Conservation (phyloP, 2,113 vertebrate genomes). For the Anseranas semipalmata region DNA sequence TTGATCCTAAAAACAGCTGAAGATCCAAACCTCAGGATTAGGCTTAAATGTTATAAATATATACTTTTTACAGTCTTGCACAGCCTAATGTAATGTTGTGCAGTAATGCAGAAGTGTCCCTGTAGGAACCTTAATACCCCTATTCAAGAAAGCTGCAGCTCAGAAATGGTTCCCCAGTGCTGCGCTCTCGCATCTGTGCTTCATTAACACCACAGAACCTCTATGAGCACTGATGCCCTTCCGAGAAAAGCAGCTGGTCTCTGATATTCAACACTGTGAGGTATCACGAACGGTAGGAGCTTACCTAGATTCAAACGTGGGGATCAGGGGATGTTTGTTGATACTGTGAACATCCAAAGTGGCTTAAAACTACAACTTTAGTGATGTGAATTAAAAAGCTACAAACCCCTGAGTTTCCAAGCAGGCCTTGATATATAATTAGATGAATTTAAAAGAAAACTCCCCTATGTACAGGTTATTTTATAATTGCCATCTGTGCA, state of each 20-base stretch:
- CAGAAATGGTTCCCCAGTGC: neutral
- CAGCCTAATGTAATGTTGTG: neutral
- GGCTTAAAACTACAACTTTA: neutral
- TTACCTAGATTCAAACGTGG: neutral
- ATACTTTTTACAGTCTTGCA: neutral
- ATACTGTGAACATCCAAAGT: neutral
- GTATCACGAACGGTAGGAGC: neutral
- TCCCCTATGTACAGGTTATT: neutral
- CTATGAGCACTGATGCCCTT: neutral
- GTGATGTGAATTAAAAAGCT: neutral
- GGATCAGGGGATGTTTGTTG: neutral
- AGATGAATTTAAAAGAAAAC: neutral
- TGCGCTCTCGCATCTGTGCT: neutral
- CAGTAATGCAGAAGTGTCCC: neutral
- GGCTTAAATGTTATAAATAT: neutral
- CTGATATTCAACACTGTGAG: neutral
- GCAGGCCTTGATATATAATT: neutral
- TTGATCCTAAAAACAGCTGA: neutral
- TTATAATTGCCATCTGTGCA: neutral
- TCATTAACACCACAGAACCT: neutral
- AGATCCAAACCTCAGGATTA: neutral
- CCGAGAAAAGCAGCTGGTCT: neutral
- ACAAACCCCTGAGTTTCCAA: neutral
- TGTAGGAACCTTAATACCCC: neutral
- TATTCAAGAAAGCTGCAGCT: neutral